Evolutionary conservation across 1,140 invertebrate species (phyloP).

Genomic region (Helicoverpa zea): DNA sequence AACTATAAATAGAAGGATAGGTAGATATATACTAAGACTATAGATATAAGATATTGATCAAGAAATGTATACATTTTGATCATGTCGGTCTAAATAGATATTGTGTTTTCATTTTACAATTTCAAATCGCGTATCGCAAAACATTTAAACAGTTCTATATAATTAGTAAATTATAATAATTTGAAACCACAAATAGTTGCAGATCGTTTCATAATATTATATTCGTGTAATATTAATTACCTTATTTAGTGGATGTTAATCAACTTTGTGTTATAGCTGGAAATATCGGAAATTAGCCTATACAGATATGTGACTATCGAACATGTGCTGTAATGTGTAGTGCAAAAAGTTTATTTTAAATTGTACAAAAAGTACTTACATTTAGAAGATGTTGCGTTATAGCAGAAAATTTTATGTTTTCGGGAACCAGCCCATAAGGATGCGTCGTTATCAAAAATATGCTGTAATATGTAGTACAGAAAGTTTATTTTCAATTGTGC

Average conservation of each 20-base stretch:
- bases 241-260: background rate
- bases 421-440: too few species aligned
- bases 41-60: too few species aligned
- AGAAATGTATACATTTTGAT: too few species aligned
- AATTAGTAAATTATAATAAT: constrained; percentile 12
- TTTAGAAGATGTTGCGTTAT: constrained; percentile 18
- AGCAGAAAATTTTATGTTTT: too few species aligned
- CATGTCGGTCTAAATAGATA: background rate
- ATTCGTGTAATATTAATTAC: background rate
- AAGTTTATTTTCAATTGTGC: background rate
- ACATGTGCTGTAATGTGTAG: background rate
- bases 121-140: background rate
- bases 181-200: background rate
- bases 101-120: background rate
- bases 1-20: background rate
- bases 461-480: background rate
- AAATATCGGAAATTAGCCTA: too few species aligned
- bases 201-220: background rate
- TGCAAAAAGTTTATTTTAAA: background rate
- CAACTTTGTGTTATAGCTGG: background rate
- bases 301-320: too few species aligned
- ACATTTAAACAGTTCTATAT: background rate
- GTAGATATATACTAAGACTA: too few species aligned
- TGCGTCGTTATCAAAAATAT: too few species aligned
- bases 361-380: background rate